Evolutionary conservation across 1,140 invertebrate species (phyloP).

Genomic region (Scylla paramamosain): DNA sequence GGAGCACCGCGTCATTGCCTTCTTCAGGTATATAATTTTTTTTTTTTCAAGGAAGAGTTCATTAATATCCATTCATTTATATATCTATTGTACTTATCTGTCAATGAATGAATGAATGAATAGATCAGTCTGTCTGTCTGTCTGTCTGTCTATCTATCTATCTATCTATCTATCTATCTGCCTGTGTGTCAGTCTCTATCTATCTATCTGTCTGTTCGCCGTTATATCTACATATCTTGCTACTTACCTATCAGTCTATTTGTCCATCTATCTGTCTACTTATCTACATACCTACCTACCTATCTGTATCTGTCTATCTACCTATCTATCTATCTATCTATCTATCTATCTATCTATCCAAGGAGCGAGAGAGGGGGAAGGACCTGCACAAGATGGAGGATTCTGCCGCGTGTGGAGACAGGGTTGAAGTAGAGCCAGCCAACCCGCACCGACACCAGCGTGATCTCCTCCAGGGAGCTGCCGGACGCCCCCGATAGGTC

Average conservation of each 20-base stretch:
- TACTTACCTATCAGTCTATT: too few relatives aligned
- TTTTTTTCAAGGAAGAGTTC: neutral
- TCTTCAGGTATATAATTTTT: neutral
- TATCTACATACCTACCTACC: too few relatives aligned
- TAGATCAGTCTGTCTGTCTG: too few relatives aligned
- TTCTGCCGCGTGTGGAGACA: neutral
- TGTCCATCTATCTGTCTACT: too few relatives aligned
- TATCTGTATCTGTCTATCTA: too few relatives aligned
- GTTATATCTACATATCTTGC: too few relatives aligned
- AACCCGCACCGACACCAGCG: conserved; percentile 43
- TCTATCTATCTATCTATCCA: neutral
- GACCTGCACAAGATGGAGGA: conserved; percentile 34
- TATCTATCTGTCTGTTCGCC: neutral
- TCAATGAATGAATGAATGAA: too few relatives aligned
- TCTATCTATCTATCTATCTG: too few relatives aligned
- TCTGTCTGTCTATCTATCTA: too few relatives aligned
- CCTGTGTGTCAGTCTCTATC: too few relatives aligned
- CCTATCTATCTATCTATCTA: neutral
- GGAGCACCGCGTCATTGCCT: neutral
- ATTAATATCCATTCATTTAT: neutral
- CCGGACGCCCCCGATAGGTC: conserved; percentile 28
- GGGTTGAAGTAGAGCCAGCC: conserved; percentile 68
- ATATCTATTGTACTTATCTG: too few relatives aligned
- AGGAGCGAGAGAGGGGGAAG: neutral
- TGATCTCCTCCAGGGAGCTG: conserved; percentile 56